These are phyloP conservation scores for Camponotus fellah DNA, from an alignment of 2,888 invertebrate species.

Conservation along the genomic window DNA sequence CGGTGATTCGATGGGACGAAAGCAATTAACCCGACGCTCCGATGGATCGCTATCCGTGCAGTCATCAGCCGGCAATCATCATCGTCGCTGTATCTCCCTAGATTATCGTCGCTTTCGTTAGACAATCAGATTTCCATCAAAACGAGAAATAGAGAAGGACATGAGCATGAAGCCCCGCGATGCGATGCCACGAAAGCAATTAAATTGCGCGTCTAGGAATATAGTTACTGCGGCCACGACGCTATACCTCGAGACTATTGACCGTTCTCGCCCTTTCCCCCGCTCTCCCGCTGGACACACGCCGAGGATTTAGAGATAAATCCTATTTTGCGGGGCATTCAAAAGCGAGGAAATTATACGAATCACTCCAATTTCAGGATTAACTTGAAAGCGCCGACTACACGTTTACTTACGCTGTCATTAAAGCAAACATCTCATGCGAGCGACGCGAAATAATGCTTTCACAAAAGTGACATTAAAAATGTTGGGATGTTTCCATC, in stretches of 20 bases:
- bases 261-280: background rate
- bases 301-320: conserved; percentile 38
- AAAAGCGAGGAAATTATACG: conserved; percentile 49
- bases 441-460: background rate
- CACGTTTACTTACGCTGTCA: conserved; percentile 9
- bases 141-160: background rate
- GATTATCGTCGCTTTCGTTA: conserved; percentile 32
- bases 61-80: conserved; percentile 43
- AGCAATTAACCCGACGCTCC: conserved; percentile 40
- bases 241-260: conserved; percentile 49
- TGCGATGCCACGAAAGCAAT: conserved; percentile 49
- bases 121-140: conserved; percentile 8
- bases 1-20: conserved; percentile 35
- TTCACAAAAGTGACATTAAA: conserved; percentile 1
- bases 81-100: background rate
- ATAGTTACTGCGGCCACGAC: conserved; percentile 36
- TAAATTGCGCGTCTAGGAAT: conserved; percentile 44
- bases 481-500: conserved; percentile 6
- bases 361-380: conserved; percentile 46
- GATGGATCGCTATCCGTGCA: conserved; percentile 4
- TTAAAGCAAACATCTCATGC: conserved; percentile 39
- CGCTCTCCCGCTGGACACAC: background rate
- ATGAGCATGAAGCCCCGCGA: background rate
- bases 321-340: conserved; percentile 42
- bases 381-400: conserved; percentile 23